These are phyloP conservation scores for Xiphorhynchus elegans DNA, from an alignment of 2,113 vertebrate genomes.

Conservation along the genomic window DNA sequence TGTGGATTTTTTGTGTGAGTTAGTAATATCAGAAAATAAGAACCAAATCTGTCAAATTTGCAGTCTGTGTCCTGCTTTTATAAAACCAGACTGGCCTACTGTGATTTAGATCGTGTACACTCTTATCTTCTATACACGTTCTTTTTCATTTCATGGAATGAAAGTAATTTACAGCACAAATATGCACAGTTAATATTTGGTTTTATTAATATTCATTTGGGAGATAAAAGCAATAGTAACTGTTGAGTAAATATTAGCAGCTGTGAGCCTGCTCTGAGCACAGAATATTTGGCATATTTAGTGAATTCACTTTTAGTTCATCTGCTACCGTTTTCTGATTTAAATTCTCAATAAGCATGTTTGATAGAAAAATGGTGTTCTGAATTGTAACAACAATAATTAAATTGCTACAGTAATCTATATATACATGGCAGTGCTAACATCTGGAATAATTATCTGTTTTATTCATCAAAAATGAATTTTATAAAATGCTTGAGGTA, in stretches of 20 bases:
- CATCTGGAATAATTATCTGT: conserved; percentile 3
- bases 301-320: conserved; percentile 38
- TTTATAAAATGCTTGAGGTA: conserved; percentile 9
- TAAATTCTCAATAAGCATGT: conserved; percentile 31
- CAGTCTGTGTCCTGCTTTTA: not conserved
- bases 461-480: not conserved
- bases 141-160: not conserved
- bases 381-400: conserved; percentile 35
- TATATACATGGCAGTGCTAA: not conserved
- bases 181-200: not conserved
- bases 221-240: conserved; percentile 52
- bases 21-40: not conserved
- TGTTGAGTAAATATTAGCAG: conserved; percentile 64
- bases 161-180: not conserved
- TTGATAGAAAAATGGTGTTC: conserved; percentile 24
- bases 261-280: conserved; percentile 35
- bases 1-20: not conserved
- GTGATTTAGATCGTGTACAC: not conserved
- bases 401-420: not conserved
- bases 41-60: not conserved
- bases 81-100: not conserved
- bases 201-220: conserved; percentile 36
- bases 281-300: conserved; percentile 31
- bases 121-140: not conserved
- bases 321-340: conserved; percentile 42